Base-by-base conservation (phyloP, 2,888 invertebrate species). In the Ypsolopha sequella region DNA sequence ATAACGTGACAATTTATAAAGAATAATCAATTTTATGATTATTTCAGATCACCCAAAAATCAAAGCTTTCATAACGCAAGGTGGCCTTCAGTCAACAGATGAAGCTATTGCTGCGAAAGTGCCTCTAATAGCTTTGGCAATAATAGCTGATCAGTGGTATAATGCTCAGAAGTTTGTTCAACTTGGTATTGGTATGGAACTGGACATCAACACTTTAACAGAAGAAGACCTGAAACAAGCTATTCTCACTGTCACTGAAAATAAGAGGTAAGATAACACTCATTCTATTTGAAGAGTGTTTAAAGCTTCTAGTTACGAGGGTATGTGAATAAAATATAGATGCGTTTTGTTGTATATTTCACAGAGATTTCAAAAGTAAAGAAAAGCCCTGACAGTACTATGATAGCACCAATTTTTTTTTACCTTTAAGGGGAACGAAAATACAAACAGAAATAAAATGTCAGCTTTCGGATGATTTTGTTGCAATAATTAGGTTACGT, bases 1-100 rank as follows among this genome's bases (percentile, higher is more conserved):
- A n/a, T n/a, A n/a, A n/a, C n/a, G n/a, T n/a, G n/a, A n/a, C n/a
- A n/a, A n/a, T n/a, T n/a, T n/a, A n/a, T n/a, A n/a, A n/a, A n/a
- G n/a, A 24, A 4, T 24, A 24, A 3, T 24, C 4, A 24, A 24
- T 39, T 1, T 34, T 3, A 7, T 34, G 36, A 13, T 36, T 51
- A n/a, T 48, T 44, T n/a, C 48, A 50, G 51, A 46, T 11, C 51
- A 53, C 41, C 49, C 36, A 38, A 48, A 47, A 9, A 24, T 47
- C 41, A 52, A 52, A 11, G 51, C 14, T 8, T 52, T 54, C 24
- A 51, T 52, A 9, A 51, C 45, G 35, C 52, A 52, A 38, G 53
- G 48, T 7, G 53, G 47, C 1, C 39, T 52, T n/a, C 53, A 46
- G 14, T 48, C 51, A 24, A 46, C 36, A 9, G 54, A 51, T 11